Evolutionary conservation across 2,797 vertebrate species (phyloP).

Genomic region (Delichon dasypus): DNA sequence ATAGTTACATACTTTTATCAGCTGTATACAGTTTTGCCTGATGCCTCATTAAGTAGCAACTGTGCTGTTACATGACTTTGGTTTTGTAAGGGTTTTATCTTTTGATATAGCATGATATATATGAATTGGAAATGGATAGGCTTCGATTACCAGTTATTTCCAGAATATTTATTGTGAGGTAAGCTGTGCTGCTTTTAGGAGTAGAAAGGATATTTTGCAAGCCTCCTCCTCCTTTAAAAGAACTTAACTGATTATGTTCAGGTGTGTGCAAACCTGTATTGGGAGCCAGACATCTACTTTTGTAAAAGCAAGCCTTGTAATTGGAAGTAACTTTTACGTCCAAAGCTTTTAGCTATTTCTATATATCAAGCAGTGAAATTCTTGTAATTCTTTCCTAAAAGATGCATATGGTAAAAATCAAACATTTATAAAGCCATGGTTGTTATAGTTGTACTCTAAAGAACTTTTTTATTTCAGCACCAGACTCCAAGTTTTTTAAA

Average conservation of each 20-base stretch:
- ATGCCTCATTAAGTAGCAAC: fast-evolving
- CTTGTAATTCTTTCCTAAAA: background rate
- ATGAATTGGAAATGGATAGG: background rate
- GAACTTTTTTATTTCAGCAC: background rate
- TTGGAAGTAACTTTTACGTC: background rate
- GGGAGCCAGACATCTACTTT: background rate
- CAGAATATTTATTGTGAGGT: background rate
- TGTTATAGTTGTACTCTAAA: background rate
- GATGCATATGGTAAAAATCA: background rate
- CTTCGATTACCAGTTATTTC: background rate
- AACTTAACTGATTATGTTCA: background rate
- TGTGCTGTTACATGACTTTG: background rate
- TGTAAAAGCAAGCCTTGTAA: background rate
- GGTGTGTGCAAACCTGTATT: background rate
- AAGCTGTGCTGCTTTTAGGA: background rate
- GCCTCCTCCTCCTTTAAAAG: background rate
- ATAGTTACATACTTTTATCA: background rate
- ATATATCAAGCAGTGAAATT: background rate
- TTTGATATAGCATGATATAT: fast-evolving
- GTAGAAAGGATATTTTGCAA: background rate
- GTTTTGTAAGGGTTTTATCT: background rate
- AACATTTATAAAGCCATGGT: background rate
- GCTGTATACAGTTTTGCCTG: fast-evolving
- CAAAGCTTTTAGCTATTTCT: background rate
- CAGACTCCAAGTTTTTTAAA: background rate